These are phyloP conservation scores for Melanostigma gelatinosum DNA, from an alignment of 2,113 vertebrate genomes.

Conservation along the genomic window DNA sequence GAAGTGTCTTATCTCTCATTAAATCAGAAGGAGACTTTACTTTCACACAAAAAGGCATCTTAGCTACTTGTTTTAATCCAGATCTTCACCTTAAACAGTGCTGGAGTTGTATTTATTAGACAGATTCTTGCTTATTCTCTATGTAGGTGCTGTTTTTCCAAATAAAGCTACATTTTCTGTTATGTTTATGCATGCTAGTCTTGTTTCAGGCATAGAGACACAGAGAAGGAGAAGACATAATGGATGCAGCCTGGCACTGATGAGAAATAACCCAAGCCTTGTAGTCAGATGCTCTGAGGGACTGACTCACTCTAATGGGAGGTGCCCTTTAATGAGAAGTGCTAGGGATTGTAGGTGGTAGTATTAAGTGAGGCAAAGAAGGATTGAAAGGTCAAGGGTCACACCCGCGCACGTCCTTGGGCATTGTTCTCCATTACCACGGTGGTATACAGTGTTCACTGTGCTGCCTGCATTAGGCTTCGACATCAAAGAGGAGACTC, in stretches of 20 bases:
- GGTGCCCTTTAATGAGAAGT: slow-evolving; percentile 64
- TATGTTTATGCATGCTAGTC: slow-evolving; percentile 4
- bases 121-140: background rate
- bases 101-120: background rate
- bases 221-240: slow-evolving; percentile 28
- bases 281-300: slow-evolving; percentile 33
- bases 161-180: background rate
- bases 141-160: background rate
- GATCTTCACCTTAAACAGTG: slow-evolving; percentile 2
- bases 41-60: background rate
- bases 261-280: slow-evolving; percentile 45
- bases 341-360: slow-evolving; percentile 63
- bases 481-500: slow-evolving; percentile 65
- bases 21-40: slow-evolving; percentile 5
- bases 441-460: slow-evolving; percentile 27
- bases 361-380: slow-evolving; percentile 58
- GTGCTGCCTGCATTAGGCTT: slow-evolving; percentile 43
- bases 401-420: slow-evolving; percentile 38
- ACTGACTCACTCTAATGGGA: slow-evolving; percentile 67
- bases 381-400: slow-evolving; percentile 63
- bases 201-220: slow-evolving; percentile 3
- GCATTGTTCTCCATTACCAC: slow-evolving; percentile 61
- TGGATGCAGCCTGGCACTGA: slow-evolving; percentile 44
- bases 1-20: slow-evolving; percentile 16
- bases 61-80: slow-evolving; percentile 15